Evolutionary conservation across 2,888 invertebrate genomes (phyloP).

Genomic region (Eristalis intricaria): DNA sequence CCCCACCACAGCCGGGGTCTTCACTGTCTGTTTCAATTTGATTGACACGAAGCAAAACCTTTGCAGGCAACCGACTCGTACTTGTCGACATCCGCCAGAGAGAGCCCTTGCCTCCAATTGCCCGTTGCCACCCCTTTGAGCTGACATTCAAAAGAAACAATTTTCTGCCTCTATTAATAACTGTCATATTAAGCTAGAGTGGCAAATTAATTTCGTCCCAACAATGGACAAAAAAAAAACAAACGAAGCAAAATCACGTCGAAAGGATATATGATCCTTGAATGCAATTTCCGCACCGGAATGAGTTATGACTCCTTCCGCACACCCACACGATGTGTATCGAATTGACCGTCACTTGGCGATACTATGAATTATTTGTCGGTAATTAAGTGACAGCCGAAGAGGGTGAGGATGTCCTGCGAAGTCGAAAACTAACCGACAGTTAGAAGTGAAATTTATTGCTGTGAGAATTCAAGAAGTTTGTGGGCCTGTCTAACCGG

Average conservation of each 20-base stretch:
- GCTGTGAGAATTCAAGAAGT: background rate
- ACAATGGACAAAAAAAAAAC: background rate
- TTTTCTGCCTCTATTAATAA: constrained; percentile 65
- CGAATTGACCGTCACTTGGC: background rate
- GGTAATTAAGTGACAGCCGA: background rate
- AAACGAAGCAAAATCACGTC: background rate
- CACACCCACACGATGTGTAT: background rate
- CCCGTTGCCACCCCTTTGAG: constrained; percentile 15
- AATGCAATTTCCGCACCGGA: constrained; percentile 57
- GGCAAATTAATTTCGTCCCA: constrained; percentile 58
- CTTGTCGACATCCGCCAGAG: no score
- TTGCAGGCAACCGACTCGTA: constrained; percentile 33
- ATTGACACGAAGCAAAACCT: constrained; percentile 57
- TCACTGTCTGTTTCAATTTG: constrained; percentile 41
- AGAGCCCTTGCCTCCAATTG: no score
- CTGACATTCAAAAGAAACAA: constrained; percentile 33
- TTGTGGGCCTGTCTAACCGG: background rate
- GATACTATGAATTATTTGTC: background rate
- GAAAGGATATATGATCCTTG: constrained; percentile 33
- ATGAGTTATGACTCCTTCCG: constrained; percentile 34
- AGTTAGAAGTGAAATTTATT: constrained; percentile 7
- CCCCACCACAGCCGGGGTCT: background rate
- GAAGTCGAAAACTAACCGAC: background rate
- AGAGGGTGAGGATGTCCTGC: background rate
- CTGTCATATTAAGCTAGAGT: constrained; percentile 63